Evolutionary conservation across 2,888 invertebrate genomes (phyloP).

Genomic region (Aphrophora alni): DNA sequence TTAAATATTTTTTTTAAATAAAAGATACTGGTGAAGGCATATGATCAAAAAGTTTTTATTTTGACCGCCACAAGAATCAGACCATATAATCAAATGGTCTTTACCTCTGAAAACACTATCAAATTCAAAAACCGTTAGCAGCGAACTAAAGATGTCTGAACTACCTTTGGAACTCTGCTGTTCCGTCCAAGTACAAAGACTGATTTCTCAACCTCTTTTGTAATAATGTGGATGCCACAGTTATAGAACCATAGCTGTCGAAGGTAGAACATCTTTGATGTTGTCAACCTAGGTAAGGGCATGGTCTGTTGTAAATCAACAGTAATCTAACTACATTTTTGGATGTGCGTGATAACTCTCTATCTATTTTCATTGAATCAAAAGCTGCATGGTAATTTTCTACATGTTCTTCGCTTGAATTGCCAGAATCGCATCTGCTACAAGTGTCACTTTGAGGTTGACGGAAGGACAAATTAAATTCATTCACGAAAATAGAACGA

Average conservation of each 20-base stretch:
- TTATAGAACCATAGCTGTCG: slow-evolving; percentile 44
- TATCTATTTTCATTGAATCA: slow-evolving; percentile 32
- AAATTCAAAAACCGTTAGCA: slow-evolving; percentile 33
- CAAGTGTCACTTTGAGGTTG: slow-evolving; percentile 49
- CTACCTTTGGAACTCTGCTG: slow-evolving; percentile 43
- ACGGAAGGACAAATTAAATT: slow-evolving; percentile 46
- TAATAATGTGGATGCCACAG: slow-evolving; percentile 43
- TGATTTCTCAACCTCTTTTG: slow-evolving; percentile 38
- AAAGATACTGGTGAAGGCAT: slow-evolving; percentile 40
- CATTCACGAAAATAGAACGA: too few species aligned
- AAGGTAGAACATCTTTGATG: slow-evolving; percentile 46
- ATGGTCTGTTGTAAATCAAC: slow-evolving; percentile 46
- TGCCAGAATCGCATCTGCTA: slow-evolving; percentile 44
- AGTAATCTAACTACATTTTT: slow-evolving; percentile 39
- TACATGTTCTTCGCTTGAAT: slow-evolving; percentile 40
- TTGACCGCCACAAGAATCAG: slow-evolving; percentile 38
- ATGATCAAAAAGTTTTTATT: slow-evolving; percentile 42
- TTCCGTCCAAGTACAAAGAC: slow-evolving; percentile 47
- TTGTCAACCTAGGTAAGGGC: slow-evolving; percentile 44
- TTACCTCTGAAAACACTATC: slow-evolving; percentile 34
- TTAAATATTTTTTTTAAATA: slow-evolving; percentile 51
- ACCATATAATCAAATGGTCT: slow-evolving; percentile 49
- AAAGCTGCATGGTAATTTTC: slow-evolving; percentile 37
- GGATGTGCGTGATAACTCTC: slow-evolving; percentile 25
- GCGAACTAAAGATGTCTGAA: slow-evolving; percentile 37